These are phyloP conservation scores for Belgica antarctica DNA, from an alignment of 2,888 invertebrate genomes.

Conservation along the genomic window DNA sequence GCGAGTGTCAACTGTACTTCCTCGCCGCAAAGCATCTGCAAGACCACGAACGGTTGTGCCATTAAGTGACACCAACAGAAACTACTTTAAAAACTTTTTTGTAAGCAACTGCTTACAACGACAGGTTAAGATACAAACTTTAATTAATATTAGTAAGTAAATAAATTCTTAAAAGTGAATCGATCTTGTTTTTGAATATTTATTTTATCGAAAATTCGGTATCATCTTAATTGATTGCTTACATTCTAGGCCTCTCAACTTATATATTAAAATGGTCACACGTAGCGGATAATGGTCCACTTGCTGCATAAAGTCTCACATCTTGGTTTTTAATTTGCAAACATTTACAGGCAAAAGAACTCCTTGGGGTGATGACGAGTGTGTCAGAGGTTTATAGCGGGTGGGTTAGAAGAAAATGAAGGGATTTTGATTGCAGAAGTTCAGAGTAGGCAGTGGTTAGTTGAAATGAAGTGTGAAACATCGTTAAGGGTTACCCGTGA, in stretches of 20 bases:
- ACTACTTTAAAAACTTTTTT: too few species aligned
- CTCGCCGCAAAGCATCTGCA: constrained; percentile 32
- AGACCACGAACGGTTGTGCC: constrained; percentile 44
- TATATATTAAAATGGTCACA: constrained; percentile 36
- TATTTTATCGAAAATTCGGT: too few species aligned
- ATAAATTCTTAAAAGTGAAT: not conserved
- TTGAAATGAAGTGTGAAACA: too few species aligned
- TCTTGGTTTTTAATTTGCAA: too few species aligned
- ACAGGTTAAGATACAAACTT: not conserved
- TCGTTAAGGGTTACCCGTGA: too few species aligned
- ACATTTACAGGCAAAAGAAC: too few species aligned
- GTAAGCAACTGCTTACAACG: too few species aligned
- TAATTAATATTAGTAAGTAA: not conserved
- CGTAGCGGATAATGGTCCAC: constrained; percentile 22
- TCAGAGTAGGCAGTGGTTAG: too few species aligned
- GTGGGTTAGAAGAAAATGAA: too few species aligned
- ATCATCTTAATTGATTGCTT: not conserved
- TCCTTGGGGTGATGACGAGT: too few species aligned
- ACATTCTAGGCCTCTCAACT: constrained; percentile 34
- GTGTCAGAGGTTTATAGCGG: too few species aligned
- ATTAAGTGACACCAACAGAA: not conserved
- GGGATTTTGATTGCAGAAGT: too few species aligned
- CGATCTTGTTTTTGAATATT: not conserved
- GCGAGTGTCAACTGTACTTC: constrained; percentile 45
- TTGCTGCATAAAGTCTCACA: not conserved